Percentiles rank a stretch among this genome's conserved stretches.
phyloP scores from a whole-genome alignment of 2,113 vertebrate species.

The Craseonycteris thonglongyai region DNA sequence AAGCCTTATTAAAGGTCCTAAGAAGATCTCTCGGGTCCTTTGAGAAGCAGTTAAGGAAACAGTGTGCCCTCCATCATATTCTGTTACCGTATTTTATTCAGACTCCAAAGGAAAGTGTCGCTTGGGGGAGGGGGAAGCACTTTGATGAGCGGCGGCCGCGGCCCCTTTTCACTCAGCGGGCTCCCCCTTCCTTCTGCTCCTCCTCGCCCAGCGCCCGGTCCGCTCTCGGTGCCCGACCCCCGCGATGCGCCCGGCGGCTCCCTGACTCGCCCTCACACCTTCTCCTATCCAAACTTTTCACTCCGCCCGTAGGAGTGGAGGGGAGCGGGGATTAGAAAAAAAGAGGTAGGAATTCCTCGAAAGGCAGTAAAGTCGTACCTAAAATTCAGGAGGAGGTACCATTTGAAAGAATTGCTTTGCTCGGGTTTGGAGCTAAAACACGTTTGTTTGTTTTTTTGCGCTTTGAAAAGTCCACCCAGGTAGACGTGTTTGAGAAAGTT shows the following conservation, averaged over 20 bases:
- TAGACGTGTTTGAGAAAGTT: constrained; percentile 45
- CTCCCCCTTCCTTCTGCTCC: constrained; percentile 32
- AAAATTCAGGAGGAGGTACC: constrained; percentile 83
- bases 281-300: constrained; percentile 79
- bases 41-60: constrained; percentile 82
- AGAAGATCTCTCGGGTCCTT: constrained; percentile 79
- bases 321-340: not conserved
- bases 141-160: constrained; percentile 77
- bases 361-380: constrained; percentile 81
- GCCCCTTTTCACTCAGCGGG: constrained; percentile 55
- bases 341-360: constrained; percentile 81
- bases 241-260: constrained; percentile 40
- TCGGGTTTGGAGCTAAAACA: not conserved
- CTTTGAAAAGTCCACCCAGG: constrained; percentile 36
- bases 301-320: not conserved
- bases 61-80: constrained; percentile 80
- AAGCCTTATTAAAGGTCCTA: constrained; percentile 80
- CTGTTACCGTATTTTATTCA: constrained; percentile 82
- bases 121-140: constrained; percentile 66
- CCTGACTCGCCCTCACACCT: constrained; percentile 73
- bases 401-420: constrained; percentile 67
- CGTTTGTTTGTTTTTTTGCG: not conserved
- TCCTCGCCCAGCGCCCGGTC: not conserved
- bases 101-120: constrained; percentile 76
- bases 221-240: not conserved